These are phyloP conservation scores for Adoxophyes honmai DNA, from an alignment of 1,140 invertebrate genomes.

Conservation along the genomic window DNA sequence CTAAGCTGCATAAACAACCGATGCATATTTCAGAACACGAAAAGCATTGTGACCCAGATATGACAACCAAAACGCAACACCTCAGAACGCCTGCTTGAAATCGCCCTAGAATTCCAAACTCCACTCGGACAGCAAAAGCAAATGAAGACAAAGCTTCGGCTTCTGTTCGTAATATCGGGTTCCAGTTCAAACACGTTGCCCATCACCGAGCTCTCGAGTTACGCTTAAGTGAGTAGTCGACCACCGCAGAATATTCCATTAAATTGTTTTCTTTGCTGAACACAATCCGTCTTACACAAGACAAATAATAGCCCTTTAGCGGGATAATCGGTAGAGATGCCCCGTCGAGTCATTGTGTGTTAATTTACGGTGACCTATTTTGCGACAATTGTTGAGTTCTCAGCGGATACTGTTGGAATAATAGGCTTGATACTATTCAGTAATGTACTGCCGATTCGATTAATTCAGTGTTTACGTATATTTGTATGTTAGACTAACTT, in stretches of 20 bases:
- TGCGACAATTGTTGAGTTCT: constrained; percentile 3
- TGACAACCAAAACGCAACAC: not conserved
- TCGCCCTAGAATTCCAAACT: constrained; percentile 3
- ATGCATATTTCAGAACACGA: too few species aligned
- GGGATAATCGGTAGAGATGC: constrained; percentile 1
- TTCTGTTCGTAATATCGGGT: constrained; percentile 56
- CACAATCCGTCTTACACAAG: constrained; percentile 52
- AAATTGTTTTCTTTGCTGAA: constrained; percentile 71
- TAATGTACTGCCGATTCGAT: too few species aligned
- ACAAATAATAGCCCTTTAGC: constrained; percentile 52
- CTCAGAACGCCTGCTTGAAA: not conserved
- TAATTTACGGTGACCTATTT: constrained; percentile 5
- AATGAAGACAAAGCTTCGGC: constrained; percentile 50
- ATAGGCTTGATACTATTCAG: too few species aligned
- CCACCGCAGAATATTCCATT: constrained; percentile 68
- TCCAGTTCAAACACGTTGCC: constrained; percentile 56
- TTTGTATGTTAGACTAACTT: too few species aligned
- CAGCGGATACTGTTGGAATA: not conserved
- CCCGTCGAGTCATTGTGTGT: not conserved
- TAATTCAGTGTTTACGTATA: too few species aligned
- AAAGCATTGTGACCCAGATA: too few species aligned
- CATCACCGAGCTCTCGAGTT: constrained; percentile 58
- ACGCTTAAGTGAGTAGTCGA: constrained; percentile 70
- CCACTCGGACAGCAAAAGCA: constrained; percentile 44
- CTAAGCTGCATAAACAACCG: too few species aligned